Evolutionary conservation across 1,140 invertebrate species (phyloP), one percentile per base, ranked within the genome.

Genomic region (Venturia canescens): DNA sequence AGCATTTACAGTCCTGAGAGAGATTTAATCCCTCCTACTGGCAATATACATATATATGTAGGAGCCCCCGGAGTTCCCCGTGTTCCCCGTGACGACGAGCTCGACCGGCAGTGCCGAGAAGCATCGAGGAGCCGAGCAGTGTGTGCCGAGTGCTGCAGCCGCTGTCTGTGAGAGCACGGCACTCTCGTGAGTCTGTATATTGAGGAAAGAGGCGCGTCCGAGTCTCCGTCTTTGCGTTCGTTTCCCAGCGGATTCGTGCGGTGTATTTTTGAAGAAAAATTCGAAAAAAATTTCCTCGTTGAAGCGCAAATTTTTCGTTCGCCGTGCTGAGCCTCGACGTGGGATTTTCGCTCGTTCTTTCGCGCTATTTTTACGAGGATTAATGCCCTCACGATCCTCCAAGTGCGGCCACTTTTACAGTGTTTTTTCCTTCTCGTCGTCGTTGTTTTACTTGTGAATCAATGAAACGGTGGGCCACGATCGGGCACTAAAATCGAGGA

Each of bases 1-100:
- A 81, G 23, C 63, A 60, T 53, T 70, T 83, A 67, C 71, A 76
- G 76, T 82, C 76, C 66, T 79, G 60, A 26, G 23, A 82, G 81
- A 83, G 82, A 83, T 83, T 83, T 83, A 83, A 83, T 83, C 82
- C 82, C 82, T 83, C 82, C 82, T 80, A 81, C 82, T 60, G 71
- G 3, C 11, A 63, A 23, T 63, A 26, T 63, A 63, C 9, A 63
- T 63, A 63, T 26, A 63, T 23, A 27, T 26, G 27, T 26, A 63
- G 9, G 21, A 1, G 21, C 60, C 60, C 60, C 60, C 60, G 60
- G 21, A 63, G 60, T 63, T 63, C 72, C 72, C 72, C 50, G 72
- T 57, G 67, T 80, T 80, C 79, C 72, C 79, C 71, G 79, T 80
- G 50, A 21, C 50, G 53, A 57, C 27, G 48, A 76, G 63, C 72